phyloP scores from a whole-genome alignment of 2,888 invertebrate genomes.

The Taenaris catops region DNA sequence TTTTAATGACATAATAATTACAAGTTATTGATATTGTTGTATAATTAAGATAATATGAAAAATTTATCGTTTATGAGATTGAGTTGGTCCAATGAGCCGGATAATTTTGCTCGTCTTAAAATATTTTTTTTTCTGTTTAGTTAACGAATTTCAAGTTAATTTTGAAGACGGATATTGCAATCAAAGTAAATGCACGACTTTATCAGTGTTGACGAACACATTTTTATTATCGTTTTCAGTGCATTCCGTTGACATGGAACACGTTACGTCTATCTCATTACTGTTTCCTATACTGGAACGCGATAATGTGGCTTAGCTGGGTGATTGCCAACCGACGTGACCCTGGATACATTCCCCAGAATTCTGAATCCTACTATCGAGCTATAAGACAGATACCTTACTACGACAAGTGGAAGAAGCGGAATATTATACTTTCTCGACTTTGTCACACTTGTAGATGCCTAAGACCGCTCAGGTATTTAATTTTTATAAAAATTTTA shows the following conservation, averaged over 20 bases:
- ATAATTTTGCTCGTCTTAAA: no score
- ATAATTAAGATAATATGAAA: no score
- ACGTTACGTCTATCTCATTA: constrained; percentile 92
- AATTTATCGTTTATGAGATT: no score
- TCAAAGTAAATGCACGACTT: no score
- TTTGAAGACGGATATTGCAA: no score
- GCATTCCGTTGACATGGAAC: constrained; percentile 95
- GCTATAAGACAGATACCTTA: constrained; percentile 96
- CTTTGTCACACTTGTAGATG: constrained; percentile 96
- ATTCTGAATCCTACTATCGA: constrained; percentile 93
- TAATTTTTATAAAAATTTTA: constrained; percentile 1
- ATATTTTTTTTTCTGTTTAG: no score
- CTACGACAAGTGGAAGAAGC: constrained; percentile 95
- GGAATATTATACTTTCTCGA: constrained; percentile 88
- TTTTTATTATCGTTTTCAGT: constrained; percentile 75
- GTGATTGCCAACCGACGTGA: constrained; percentile 93
- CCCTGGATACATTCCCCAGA: constrained; percentile 93
- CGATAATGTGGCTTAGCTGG: constrained; percentile 96
- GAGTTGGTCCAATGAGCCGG: no score
- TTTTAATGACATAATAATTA: no score
- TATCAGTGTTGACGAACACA: no score
- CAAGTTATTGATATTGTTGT: no score
- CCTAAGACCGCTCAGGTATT: constrained; percentile 86
- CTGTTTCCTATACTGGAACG: constrained; percentile 94
- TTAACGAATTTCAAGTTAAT: no score